These are phyloP conservation scores for Andrena flavipes DNA, from an alignment of 2,888 invertebrate species.

Conservation along the genomic window DNA sequence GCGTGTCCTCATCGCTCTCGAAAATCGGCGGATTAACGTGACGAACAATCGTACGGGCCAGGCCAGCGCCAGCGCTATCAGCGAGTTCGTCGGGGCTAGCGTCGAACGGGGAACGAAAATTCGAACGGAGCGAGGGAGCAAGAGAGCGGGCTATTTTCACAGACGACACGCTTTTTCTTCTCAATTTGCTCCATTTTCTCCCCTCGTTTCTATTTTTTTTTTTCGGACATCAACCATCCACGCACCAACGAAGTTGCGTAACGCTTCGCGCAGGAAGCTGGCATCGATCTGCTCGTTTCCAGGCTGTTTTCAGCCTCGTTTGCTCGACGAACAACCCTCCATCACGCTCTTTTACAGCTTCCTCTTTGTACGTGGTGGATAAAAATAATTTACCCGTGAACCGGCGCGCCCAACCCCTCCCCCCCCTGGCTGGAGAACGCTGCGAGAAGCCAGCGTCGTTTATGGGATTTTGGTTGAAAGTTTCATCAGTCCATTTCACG, in stretches of 20 bases:
- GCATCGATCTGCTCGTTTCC: slow-evolving; percentile 53
- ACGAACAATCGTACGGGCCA: slow-evolving; percentile 16
- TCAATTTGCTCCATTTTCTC: not conserved
- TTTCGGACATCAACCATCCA: slow-evolving; percentile 6
- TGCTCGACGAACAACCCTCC: slow-evolving; percentile 44
- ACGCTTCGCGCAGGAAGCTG: slow-evolving; percentile 42
- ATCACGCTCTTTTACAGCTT: slow-evolving; percentile 29
- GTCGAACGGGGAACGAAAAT: not conserved
- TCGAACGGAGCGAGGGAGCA: not conserved
- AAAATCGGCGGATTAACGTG: slow-evolving; percentile 37
- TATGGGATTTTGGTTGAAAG: too few species aligned
- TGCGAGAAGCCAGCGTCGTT: too few species aligned
- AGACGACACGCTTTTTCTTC: too few species aligned
- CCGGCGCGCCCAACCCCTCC: not conserved
- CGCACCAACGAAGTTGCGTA: slow-evolving; percentile 59
- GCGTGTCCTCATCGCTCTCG: slow-evolving; percentile 45
- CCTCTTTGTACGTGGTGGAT: slow-evolving; percentile 51
- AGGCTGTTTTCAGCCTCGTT: slow-evolving; percentile 48
- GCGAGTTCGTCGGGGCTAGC: not conserved
- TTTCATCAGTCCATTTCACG: too few species aligned
- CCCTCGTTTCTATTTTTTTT: not conserved
- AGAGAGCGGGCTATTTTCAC: not conserved
- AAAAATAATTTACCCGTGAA: slow-evolving; percentile 60
- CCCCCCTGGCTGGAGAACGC: not conserved
- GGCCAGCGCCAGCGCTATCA: not conserved